Evolutionary conservation across 2,113 vertebrate species (phyloP).

Genomic region (Bos javanicus): DNA sequence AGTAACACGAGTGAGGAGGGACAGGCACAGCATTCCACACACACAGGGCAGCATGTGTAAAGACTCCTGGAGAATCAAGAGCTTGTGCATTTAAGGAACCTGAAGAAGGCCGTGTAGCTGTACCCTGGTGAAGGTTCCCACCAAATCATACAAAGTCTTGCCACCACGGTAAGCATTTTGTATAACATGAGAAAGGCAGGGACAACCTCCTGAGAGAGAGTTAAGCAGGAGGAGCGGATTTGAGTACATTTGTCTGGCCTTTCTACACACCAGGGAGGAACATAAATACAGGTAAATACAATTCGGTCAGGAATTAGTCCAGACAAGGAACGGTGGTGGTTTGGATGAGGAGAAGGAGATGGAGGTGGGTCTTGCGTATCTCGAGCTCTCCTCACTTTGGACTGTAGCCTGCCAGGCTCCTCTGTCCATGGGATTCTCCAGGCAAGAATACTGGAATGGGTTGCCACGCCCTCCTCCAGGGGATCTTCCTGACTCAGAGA

Average conservation of each 20-base stretch:
- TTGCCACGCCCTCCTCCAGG: not conserved
- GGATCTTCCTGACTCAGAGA: not conserved
- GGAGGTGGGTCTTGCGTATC: not conserved
- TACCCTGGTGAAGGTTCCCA: not conserved
- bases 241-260: not conserved
- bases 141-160: not conserved
- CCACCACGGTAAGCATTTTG: not conserved
- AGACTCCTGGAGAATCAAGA: not conserved
- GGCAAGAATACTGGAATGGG: not conserved
- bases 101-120: not conserved
- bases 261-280: not conserved
- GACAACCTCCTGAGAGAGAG: not conserved
- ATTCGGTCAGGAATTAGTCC: not conserved
- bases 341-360: not conserved
- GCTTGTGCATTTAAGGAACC: not conserved
- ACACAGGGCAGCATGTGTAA: fast-evolving
- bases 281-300: not conserved
- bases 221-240: not conserved
- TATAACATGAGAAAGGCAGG: not conserved
- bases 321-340: not conserved
- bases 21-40: not conserved
- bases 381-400: not conserved
- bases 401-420: not conserved
- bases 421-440: not conserved
- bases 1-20: not conserved